Evolutionary conservation across 2,888 invertebrate genomes (phyloP), one percentile per base, ranked within the genome.

Genomic region (Pyrocoelia pectoralis): DNA sequence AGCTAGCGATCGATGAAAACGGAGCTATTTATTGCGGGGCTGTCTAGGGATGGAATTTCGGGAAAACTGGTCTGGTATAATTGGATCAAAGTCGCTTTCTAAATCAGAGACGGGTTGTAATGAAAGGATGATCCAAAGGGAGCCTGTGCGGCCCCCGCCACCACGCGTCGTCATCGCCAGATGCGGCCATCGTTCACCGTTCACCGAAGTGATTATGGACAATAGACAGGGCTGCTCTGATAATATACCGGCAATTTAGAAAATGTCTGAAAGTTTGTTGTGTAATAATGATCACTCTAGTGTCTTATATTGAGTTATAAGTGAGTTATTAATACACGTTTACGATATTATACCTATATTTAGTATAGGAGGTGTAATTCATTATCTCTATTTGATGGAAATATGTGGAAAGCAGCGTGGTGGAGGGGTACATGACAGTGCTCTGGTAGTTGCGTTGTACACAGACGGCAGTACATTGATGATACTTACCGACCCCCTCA

Each of bases 391-490:
- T 40, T 4, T 4, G 43, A 9, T 33, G 18, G 12, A 14, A 38
- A 19, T 10, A 14, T 38, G 13, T 19, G 18, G 24, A 1, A 43
- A 17, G 15, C 49, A 38, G 63, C 60, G 56, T 56, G 61, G 55
- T 50, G 58, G 55, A 48, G 72, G 74, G 72, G 75, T 73, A 65
- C 74, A 78, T 78, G 78, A 78, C 79, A 79, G 79, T 79, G 79
- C 78, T 75, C 71, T 76, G 76, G 78, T 78, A 77, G 78, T 77
- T 77, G 78, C 78, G 79, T 79, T 78, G 77, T 79, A 74, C 74
- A 77, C 71, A 66, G 69, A 64, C 72, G 65, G 64, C 69, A 62
- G 63, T 59, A 70, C 70, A 70, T 59, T 61, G 61, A 68, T 63
- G 67, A 70, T 68, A 68, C 62, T 62, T 71, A 71, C 71, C 69